Conservation (phyloP, 2,888 invertebrate species). For the Rhaphigaster nebulosa region DNA sequence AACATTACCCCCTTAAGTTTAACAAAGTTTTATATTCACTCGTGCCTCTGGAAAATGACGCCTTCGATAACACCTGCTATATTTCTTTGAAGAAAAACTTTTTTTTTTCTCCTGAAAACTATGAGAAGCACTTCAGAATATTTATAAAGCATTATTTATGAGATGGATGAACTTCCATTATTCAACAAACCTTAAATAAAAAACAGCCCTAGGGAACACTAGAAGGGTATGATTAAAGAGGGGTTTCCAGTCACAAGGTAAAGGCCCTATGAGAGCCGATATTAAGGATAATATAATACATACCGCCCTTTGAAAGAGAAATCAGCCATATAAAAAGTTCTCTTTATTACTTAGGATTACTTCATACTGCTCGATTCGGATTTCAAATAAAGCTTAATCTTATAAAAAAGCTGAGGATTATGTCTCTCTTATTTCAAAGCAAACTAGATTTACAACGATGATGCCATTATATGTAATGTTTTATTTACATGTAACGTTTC, state of each 20-base stretch:
- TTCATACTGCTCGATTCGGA: background rate
- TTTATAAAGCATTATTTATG: slow-evolving; percentile 22
- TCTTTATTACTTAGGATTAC: background rate
- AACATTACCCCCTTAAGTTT: no score
- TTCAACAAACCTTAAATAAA: slow-evolving; percentile 7
- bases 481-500: no score
- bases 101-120: background rate
- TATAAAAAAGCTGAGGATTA: background rate
- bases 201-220: background rate
- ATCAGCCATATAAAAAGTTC: background rate
- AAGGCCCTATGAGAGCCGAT: background rate
- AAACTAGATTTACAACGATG: background rate
- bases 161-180: slow-evolving; percentile 34
- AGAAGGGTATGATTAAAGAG: background rate
- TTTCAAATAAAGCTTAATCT: background rate
- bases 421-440: background rate
- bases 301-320: background rate
- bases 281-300: slow-evolving; percentile 12
- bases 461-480: no score
- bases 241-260: background rate
- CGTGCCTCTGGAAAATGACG: no score
- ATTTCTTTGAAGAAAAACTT: background rate
- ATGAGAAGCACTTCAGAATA: background rate
- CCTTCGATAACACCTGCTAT: background rate
- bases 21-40: no score